Base-by-base conservation (phyloP, 1,140 invertebrate genomes). In the Cataglyphis hispanica region DNA sequence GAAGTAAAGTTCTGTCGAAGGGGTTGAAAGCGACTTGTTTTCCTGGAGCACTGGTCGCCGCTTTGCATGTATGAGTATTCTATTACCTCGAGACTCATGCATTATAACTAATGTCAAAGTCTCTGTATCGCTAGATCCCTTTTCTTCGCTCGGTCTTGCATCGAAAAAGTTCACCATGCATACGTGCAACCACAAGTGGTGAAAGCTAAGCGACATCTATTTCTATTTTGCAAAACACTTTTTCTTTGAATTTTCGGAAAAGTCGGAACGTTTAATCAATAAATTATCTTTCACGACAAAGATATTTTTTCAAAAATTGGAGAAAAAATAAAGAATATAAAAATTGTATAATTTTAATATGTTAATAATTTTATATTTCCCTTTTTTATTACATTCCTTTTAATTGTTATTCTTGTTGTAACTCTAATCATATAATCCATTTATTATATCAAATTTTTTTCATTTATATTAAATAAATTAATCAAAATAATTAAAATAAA, bases 71-170 rank as follows among this genome's bases (percentile, higher is more conserved):
- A 60, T 25, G 53, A 83, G 78, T 74, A 74, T 83, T 83, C 78
- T 83, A 83, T 83, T 83, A 83, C 78, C 67, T 74, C 67, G 53
- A 43, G 67, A 56, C 61, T 83, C 78, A 83, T 83, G 78, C 78
- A 83, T 83, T 83, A 83, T 83, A 83, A 83, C 19, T 72, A 60
- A 60, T 25, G 40, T 46, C 67, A 31, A 25, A 25, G 67, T 58
- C 22, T 66, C 53, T 34, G 50, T 60, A 72, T 74, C 37, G 2
- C 37, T 72, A 60, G 78, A 72, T 37, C 31, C 31, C 1, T 1
- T 43, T 72, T 83, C 78, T 83, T 83, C 74, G 67, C 74, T 83
- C 78, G 78, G 27, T 74, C 67, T 72, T 72, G 8, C 13, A 53
- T 60, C 78, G 67, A 56, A 56, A 61, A 83, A 83, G n/a, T 74